Evolutionary conservation across 2,888 invertebrate genomes (phyloP), one percentile per base, ranked within the genome.

Genomic region (Cryptocheilus praepositus): DNA sequence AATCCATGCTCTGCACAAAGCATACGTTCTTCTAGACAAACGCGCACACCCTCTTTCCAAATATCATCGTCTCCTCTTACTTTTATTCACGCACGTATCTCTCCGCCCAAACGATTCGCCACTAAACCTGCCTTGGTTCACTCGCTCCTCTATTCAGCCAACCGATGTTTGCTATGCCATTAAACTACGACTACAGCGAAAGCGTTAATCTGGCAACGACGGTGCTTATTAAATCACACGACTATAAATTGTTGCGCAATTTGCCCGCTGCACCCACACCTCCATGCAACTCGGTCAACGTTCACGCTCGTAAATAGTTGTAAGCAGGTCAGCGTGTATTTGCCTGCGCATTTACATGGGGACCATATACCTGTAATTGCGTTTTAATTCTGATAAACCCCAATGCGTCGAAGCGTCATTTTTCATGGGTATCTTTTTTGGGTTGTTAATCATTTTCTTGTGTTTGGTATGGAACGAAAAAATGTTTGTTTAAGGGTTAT

Each of bases 211-310:
- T 18, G 49, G 49, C 49, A 18, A 49, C 49, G 49, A 49, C 16
- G 49, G 51, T 70, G 74, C 71, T 74, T 81, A 76, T 79, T 80
- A 82, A 83, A 83, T 77, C 72, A 77, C 67, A 56, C 70, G 80
- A 81, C 81, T 81, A 81, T 86, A 85, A 86, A 86, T 86, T 84
- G 84, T 81, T 80, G 80, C 67, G 78, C 81, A 83, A 85, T 86
- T 84, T 85, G 36, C 81, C 68, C 36, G 46, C 43, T 51, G 71
- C 36, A 11, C 36, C 36, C 36, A 11, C 36, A 4, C 36, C 36
- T 36, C 36, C 11, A 4, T 36, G 7, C 36, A 86, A 86, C 84
- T 86, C 85, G 83, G 82, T 85, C 86, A 86, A 86, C 85, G 83
- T 84, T 84, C 81, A 83, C 71, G 36, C 52, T 16, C 28, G 52